A percentile compares a stretch with the other conserved stretches of the same genome.
Evolutionary conservation across 2,888 invertebrate genomes (phyloP).

Genomic region (Acleris sparsana): DNA sequence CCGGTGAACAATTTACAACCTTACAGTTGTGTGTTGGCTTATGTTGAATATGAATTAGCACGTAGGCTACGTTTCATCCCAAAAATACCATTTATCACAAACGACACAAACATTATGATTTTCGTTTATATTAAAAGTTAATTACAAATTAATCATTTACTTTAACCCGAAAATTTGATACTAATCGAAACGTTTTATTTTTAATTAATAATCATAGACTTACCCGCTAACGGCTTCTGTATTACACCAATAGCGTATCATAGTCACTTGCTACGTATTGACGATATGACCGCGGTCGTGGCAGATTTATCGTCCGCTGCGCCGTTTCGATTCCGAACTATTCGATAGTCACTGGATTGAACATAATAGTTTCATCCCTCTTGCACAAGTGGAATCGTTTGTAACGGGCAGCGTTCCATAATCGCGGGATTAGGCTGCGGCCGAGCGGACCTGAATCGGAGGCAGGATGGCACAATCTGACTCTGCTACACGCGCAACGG

Average conservation of each 20-base stretch:
- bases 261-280: conserved; percentile 33
- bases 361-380: conserved; percentile 36
- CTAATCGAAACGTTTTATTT: neutral
- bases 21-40: no score
- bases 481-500: conserved; percentile 9
- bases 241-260: conserved; percentile 20
- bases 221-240: conserved; percentile 6
- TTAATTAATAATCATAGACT: no score
- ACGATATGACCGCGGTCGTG: conserved; percentile 33
- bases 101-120: no score
- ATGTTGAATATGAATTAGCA: no score
- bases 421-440: conserved; percentile 33
- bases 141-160: no score
- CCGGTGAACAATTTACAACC: no score
- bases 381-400: conserved; percentile 32
- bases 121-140: no score
- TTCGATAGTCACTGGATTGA: conserved; percentile 33
- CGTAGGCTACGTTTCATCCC: no score
- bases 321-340: conserved; percentile 31
- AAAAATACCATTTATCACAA: no score
- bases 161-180: neutral
- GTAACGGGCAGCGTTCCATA: conserved; percentile 31
- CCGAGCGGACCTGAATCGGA: conserved; percentile 17
- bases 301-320: conserved; percentile 32
- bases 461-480: conserved; percentile 27